Evolutionary conservation across 2,113 vertebrate genomes (phyloP).

Genomic region (Tringa solitaria): DNA sequence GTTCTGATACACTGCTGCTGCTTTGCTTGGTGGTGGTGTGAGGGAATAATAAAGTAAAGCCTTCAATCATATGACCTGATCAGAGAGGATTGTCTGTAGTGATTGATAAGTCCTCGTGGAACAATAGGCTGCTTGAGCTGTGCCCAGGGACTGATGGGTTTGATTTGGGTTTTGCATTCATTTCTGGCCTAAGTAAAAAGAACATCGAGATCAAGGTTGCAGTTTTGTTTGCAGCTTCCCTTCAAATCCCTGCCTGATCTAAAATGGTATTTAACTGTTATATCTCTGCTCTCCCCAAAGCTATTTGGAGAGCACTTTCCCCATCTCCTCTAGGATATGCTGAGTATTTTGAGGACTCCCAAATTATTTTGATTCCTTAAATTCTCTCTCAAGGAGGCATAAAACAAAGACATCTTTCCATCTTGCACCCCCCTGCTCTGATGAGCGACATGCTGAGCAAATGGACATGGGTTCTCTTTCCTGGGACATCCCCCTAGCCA

Average conservation of each 20-base stretch:
- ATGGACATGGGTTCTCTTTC: neutral
- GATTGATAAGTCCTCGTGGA: slow-evolving; percentile 37
- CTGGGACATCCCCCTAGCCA: neutral
- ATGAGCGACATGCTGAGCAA: neutral
- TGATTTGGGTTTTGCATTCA: neutral
- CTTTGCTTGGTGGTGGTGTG: neutral
- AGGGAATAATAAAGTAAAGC: slow-evolving; percentile 53
- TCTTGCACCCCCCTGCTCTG: neutral
- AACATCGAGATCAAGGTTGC: neutral
- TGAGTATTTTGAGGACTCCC: neutral
- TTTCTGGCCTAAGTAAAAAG: neutral
- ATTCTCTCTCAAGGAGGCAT: neutral
- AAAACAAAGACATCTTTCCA: neutral
- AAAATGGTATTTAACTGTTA: neutral
- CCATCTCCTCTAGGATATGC: neutral
- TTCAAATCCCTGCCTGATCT: neutral
- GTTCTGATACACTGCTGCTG: neutral
- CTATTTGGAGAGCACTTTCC: neutral
- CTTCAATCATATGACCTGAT: slow-evolving; percentile 24
- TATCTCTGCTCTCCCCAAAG: neutral
- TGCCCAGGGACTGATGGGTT: neutral
- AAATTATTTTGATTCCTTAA: neutral
- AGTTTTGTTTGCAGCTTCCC: neutral
- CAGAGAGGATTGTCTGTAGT: slow-evolving; percentile 14
- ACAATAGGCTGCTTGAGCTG: slow-evolving; percentile 1